Evolutionary conservation across 1,140 invertebrate genomes (phyloP).

Genomic region (Dryas iulia): DNA sequence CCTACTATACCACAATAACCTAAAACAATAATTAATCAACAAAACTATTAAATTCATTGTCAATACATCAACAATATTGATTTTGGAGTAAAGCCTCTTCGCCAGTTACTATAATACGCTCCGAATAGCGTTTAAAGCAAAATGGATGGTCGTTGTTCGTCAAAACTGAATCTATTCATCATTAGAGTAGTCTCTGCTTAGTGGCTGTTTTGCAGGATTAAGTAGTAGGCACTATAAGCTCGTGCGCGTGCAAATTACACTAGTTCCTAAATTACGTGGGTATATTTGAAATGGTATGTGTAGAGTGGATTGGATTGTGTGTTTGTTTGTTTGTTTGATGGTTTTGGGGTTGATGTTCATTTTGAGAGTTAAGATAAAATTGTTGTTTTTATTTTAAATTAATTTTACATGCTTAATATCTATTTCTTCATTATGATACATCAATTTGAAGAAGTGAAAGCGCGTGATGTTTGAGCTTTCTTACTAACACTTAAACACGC

Average conservation of each 20-base stretch:
- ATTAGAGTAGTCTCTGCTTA: slow-evolving; percentile 26
- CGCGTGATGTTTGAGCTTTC: no score
- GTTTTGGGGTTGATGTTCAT: no score
- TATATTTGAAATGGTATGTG: neutral
- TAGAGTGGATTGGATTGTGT: neutral
- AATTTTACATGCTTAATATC: no score
- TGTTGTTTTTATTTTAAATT: no score
- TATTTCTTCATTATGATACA: no score
- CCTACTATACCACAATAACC: no score
- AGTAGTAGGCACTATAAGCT: neutral
- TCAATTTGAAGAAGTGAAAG: no score
- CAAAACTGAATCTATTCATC: slow-evolving; percentile 35
- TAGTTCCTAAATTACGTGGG: neutral
- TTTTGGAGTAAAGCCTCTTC: slow-evolving; percentile 6
- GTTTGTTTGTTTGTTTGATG: neutral
- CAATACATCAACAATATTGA: neutral
- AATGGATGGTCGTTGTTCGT: slow-evolving; percentile 29
- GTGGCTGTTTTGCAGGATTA: slow-evolving; percentile 16
- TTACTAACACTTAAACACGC: no score
- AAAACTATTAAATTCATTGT: neutral
- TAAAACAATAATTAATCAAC: neutral
- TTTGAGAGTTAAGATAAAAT: no score
- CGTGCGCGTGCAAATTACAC: neutral
- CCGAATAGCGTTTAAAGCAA: slow-evolving; percentile 22
- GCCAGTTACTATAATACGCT: slow-evolving; percentile 12